Conservation (phyloP, 2,113 vertebrate genomes). For the Entosphenus tridentatus region DNA sequence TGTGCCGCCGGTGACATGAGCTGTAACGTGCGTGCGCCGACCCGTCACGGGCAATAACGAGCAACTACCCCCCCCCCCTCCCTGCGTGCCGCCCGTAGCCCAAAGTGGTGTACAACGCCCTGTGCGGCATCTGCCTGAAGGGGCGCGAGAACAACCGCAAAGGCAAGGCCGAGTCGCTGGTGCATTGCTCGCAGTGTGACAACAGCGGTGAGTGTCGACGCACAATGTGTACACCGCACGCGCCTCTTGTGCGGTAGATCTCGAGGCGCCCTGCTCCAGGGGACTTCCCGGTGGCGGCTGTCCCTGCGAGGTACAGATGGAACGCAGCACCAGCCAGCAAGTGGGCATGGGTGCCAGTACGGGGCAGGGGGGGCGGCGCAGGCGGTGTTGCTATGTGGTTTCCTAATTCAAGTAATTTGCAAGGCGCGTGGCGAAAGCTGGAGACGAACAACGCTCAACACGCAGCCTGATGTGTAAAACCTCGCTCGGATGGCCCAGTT, state of each 20-base stretch:
- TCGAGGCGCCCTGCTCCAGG: background rate
- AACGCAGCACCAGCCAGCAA: too few relatives aligned
- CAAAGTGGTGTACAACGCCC: slow-evolving; percentile 97
- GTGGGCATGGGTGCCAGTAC: too few relatives aligned
- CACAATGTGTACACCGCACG: background rate
- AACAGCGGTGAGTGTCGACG: slow-evolving; percentile 68
- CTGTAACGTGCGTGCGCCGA: too few relatives aligned
- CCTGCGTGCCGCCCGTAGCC: slow-evolving; percentile 68
- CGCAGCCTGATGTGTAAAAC: too few relatives aligned
- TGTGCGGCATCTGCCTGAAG: slow-evolving; percentile 99
- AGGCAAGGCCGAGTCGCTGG: slow-evolving; percentile 75
- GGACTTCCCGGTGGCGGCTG: background rate
- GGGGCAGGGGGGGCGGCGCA: too few relatives aligned
- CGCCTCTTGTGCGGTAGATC: background rate
- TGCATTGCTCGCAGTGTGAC: slow-evolving; percentile 97
- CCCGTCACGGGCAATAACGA: too few relatives aligned
- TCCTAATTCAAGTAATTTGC: too few relatives aligned
- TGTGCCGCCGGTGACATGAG: too few relatives aligned
- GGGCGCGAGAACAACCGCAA: slow-evolving; percentile 97
- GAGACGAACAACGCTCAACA: too few relatives aligned
- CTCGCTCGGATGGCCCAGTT: too few relatives aligned
- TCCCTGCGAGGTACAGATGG: background rate
- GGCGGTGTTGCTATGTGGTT: too few relatives aligned
- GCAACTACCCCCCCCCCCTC: slow-evolving; percentile 47
- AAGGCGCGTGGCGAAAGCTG: too few relatives aligned